These are phyloP conservation scores for Theropithecus gelada DNA, from an alignment of 2,113 vertebrate species.

Conservation along the genomic window DNA sequence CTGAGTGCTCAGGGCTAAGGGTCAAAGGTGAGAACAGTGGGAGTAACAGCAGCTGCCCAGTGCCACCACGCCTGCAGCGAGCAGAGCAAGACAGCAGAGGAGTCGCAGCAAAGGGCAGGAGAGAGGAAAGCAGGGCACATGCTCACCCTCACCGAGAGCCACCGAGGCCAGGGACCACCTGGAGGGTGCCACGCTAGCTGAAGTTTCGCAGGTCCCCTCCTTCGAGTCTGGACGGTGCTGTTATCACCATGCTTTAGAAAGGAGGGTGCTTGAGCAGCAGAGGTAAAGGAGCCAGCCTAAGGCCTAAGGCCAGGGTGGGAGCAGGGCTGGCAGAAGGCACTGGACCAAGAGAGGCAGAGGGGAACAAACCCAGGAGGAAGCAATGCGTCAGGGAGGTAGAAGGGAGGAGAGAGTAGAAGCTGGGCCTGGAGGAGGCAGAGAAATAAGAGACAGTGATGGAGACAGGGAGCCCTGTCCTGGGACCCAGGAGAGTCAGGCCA, in stretches of 20 bases:
- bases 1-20: rapidly evolving
- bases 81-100: not conserved
- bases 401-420: too few relatives aligned
- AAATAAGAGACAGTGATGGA: not conserved
- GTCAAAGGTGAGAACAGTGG: too few relatives aligned
- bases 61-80: rapidly evolving
- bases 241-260: not conserved
- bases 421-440: not conserved
- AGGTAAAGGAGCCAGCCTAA: not conserved
- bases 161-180: too few relatives aligned
- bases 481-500: not conserved
- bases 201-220: not conserved
- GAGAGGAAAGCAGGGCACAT: not conserved
- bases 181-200: not conserved
- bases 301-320: too few relatives aligned
- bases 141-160: rapidly evolving
- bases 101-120: not conserved
- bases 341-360: not conserved
- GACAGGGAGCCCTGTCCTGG: not conserved
- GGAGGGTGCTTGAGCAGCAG: not conserved
- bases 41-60: not conserved
- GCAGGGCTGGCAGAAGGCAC: not conserved
- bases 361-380: not conserved
- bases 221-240: rapidly evolving
- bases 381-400: not conserved